These are phyloP conservation scores for Prolemur simus DNA, from an alignment of 2,113 vertebrate species.

Conservation along the genomic window DNA sequence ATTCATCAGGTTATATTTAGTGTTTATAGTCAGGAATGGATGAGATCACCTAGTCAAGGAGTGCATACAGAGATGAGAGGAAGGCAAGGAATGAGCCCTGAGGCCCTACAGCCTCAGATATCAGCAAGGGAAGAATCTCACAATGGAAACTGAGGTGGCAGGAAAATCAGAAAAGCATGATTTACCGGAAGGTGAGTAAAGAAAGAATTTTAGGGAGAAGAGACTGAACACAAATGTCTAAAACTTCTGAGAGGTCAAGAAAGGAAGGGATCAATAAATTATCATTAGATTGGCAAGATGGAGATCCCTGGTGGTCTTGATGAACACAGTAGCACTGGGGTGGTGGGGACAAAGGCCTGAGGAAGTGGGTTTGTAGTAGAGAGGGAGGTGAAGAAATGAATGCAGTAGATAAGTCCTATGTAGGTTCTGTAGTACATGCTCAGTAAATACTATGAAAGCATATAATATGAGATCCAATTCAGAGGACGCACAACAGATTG, in stretches of 20 bases:
- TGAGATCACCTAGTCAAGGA: background rate
- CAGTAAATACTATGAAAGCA: background rate
- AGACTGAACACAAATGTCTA: background rate
- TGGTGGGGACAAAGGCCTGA: background rate
- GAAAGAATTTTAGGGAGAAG: background rate
- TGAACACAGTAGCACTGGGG: background rate
- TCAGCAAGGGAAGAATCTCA: background rate
- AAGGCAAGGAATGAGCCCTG: background rate
- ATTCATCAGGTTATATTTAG: background rate
- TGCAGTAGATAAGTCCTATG: background rate
- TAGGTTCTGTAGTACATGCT: background rate
- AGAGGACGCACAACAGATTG: background rate
- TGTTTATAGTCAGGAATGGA: background rate
- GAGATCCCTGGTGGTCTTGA: background rate
- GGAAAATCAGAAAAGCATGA: background rate
- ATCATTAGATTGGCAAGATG: background rate
- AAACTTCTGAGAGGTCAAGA: background rate
- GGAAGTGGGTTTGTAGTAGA: background rate
- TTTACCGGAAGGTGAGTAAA: background rate
- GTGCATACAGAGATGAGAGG: background rate
- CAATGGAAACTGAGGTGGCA: background rate
- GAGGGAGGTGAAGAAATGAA: background rate
- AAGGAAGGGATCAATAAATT: background rate
- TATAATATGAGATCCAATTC: background rate
- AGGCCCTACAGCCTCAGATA: background rate